A percentile compares a stretch with the other conserved stretches of the same genome.
These are phyloP conservation scores for Zosterops borbonicus DNA, from an alignment of 2,113 vertebrate genomes.

Conservation along the genomic window DNA sequence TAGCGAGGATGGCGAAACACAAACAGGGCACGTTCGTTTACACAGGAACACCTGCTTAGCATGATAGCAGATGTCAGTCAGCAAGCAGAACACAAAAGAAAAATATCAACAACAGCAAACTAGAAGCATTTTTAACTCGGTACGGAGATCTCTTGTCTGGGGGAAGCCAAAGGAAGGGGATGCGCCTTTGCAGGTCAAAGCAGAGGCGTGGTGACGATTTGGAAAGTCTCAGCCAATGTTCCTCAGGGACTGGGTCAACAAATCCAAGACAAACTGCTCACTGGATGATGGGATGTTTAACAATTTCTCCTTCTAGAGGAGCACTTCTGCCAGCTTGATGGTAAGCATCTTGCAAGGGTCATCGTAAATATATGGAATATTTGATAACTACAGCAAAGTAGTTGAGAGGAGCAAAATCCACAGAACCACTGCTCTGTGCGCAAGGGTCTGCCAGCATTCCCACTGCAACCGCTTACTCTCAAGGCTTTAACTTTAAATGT, in stretches of 20 bases:
- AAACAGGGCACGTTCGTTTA: slow-evolving; percentile 98
- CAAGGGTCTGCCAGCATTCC: background rate
- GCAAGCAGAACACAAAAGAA: slow-evolving; percentile 88
- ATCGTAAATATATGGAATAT: background rate
- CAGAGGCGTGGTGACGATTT: background rate
- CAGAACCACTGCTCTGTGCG: background rate
- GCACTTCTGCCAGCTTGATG: background rate
- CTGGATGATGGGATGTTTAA: background rate
- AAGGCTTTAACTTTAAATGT: background rate
- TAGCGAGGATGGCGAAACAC: slow-evolving; percentile 92
- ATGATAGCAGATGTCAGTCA: slow-evolving; percentile 99
- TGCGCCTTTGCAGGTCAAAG: background rate
- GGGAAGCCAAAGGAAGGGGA: slow-evolving; percentile 27
- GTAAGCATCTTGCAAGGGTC: background rate
- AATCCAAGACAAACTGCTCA: background rate
- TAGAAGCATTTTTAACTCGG: slow-evolving; percentile 64
- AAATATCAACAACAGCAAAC: slow-evolving; percentile 79
- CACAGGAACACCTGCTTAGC: slow-evolving; percentile 99
- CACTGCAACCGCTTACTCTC: background rate
- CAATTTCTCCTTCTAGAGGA: background rate
- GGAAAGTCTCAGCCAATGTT: background rate
- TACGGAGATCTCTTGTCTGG: slow-evolving; percentile 26
- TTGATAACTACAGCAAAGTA: background rate
- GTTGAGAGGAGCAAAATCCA: background rate
- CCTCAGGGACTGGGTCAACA: background rate